Conservation (phyloP, 2,113 vertebrate genomes). For the Callipepla californica region DNA sequence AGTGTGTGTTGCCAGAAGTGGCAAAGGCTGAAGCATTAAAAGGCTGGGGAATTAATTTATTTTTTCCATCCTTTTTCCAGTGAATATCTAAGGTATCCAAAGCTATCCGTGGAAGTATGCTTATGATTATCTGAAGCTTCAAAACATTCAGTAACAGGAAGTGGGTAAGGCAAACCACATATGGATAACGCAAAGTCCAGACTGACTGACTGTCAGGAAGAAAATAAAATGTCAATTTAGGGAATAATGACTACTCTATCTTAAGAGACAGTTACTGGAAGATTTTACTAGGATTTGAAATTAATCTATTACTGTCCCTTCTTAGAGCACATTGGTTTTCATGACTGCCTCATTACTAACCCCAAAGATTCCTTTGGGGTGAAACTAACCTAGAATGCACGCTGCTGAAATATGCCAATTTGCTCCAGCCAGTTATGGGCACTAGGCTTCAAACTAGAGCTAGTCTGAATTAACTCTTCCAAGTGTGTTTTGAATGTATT, state of each 20-base stretch:
- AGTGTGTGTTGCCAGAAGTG: not conserved
- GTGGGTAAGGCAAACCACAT: not conserved
- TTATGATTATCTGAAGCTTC: not conserved
- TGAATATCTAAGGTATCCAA: not conserved
- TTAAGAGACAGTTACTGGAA: not conserved
- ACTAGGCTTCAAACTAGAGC: not conserved
- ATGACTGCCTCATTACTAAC: not conserved
- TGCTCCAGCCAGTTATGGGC: not conserved
- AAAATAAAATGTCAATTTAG: conserved; percentile 7
- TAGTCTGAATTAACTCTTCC: not conserved
- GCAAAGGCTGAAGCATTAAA: not conserved
- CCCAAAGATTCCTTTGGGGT: not conserved
- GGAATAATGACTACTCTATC: not conserved
- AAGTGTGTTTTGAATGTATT: not conserved
- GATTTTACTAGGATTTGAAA: not conserved
- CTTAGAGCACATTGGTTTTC: not conserved
- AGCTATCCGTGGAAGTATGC: not conserved
- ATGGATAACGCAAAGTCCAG: not conserved
- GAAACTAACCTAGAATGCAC: not conserved
- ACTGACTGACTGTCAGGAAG: conserved; percentile 22
- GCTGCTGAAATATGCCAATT: not conserved
- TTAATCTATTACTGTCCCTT: not conserved
- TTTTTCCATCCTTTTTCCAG: rapidly evolving
- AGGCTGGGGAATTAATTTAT: not conserved
- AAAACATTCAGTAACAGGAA: not conserved